Evolutionary conservation across 2,113 vertebrate species (phyloP).

Genomic region (Capreolus pygargus): DNA sequence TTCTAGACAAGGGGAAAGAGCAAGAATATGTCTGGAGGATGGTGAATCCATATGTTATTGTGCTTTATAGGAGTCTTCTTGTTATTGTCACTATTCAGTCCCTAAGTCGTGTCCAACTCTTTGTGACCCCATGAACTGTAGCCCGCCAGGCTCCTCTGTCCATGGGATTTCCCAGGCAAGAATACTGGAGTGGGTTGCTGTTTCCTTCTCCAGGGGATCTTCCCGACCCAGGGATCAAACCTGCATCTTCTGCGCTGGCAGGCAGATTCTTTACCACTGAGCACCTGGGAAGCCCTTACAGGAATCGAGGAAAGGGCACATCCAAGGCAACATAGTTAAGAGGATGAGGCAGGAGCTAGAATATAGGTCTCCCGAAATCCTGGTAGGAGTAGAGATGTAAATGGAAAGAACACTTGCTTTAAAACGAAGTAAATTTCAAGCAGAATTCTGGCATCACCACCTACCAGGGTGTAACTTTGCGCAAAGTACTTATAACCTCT

Average conservation of each 20-base stretch:
- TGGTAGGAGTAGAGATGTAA: background rate
- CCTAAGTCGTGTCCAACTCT: background rate
- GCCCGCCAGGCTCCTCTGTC: background rate
- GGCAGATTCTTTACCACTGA: background rate
- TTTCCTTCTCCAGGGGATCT: background rate
- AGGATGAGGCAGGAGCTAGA: background rate
- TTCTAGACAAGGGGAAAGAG: background rate
- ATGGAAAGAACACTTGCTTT: background rate
- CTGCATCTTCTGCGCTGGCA: background rate
- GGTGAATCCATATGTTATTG: accelerated
- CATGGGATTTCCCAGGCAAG: background rate
- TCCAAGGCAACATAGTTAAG: background rate
- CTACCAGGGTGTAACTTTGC: background rate
- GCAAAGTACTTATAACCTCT: background rate
- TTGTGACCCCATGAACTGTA: background rate
- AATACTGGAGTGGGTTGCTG: background rate
- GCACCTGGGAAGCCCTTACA: background rate
- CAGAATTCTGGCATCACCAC: background rate
- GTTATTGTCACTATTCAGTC: background rate
- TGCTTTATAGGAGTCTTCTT: background rate
- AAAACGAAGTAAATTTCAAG: background rate
- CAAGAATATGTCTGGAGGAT: background rate
- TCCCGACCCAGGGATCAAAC: background rate
- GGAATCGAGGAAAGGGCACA: background rate
- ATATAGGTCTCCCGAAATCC: background rate